Evolutionary conservation across 2,113 vertebrate genomes (phyloP).

Genomic region (Oreochromis tanganicae): DNA sequence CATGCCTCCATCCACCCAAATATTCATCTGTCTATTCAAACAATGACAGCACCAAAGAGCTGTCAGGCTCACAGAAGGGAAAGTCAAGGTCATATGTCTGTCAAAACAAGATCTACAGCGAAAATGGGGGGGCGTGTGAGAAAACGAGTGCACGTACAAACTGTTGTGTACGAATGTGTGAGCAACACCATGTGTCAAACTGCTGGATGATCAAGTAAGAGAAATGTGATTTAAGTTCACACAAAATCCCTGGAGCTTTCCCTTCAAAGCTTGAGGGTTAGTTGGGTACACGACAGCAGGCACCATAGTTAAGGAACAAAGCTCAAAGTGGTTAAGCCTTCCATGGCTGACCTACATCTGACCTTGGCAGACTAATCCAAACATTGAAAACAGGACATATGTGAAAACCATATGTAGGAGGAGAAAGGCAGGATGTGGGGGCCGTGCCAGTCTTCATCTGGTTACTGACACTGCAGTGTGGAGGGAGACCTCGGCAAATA

Average conservation of each 20-base stretch:
- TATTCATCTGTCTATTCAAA: slow-evolving; percentile 57
- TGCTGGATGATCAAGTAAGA: slow-evolving; percentile 1
- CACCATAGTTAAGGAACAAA: not conserved
- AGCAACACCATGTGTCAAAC: slow-evolving; percentile 18
- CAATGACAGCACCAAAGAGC: slow-evolving; percentile 55
- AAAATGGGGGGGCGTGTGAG: not conserved
- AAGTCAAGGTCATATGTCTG: slow-evolving; percentile 59
- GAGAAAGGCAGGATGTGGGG: slow-evolving; percentile 39
- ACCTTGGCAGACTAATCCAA: slow-evolving; percentile 33
- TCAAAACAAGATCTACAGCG: slow-evolving; percentile 38
- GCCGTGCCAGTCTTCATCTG: slow-evolving; percentile 48
- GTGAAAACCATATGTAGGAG: slow-evolving; percentile 56
- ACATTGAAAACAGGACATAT: slow-evolving; percentile 36
- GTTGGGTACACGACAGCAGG: slow-evolving; percentile 28
- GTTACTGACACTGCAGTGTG: slow-evolving; percentile 48
- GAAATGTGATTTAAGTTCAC: slow-evolving; percentile 18
- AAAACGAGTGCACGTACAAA: not conserved
- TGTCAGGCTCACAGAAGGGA: slow-evolving; percentile 27
- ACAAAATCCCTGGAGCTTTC: not conserved
- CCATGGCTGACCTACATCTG: slow-evolving; percentile 33
- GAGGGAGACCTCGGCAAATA: slow-evolving; percentile 50
- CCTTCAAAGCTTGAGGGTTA: slow-evolving; percentile 24
- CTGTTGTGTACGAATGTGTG: not conserved
- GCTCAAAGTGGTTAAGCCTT: slow-evolving; percentile 11
- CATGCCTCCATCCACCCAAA: slow-evolving; percentile 43